A percentile compares a stretch with the other conserved stretches of the same genome.
Conservation (phyloP, 2,113 vertebrate species). For the Equus przewalskii region DNA sequence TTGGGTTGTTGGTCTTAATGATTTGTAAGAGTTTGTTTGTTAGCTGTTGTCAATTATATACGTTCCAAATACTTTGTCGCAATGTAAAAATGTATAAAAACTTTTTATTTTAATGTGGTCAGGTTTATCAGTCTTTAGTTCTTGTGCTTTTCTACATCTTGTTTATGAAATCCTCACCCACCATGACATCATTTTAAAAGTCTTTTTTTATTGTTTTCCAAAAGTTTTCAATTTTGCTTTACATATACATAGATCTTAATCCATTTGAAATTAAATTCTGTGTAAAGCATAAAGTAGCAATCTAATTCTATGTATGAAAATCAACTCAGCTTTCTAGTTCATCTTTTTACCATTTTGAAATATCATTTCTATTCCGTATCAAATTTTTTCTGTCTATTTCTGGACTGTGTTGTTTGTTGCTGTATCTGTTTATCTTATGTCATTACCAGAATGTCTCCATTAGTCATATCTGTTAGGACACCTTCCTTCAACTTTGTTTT, state of each 20-base stretch:
- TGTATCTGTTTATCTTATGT: neutral
- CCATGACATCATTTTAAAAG: neutral
- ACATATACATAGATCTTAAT: neutral
- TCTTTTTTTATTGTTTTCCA: neutral
- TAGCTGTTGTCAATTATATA: neutral
- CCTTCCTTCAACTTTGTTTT: neutral
- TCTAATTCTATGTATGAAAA: constrained; percentile 30
- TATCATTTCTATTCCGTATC: neutral
- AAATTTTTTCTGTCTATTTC: neutral
- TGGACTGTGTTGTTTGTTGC: neutral
- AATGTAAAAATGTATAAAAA: neutral
- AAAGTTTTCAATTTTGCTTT: neutral
- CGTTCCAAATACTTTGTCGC: neutral
- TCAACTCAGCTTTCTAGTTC: neutral
- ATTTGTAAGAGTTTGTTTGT: neutral
- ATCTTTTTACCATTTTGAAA: neutral
- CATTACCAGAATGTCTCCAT: neutral
- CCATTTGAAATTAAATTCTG: neutral
- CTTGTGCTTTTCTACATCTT: neutral
- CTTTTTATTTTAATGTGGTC: neutral
- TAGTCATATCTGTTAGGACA: neutral
- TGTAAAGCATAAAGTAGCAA: neutral
- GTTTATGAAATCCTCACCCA: neutral
- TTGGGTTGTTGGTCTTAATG: neutral
- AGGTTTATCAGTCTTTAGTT: neutral